Evolutionary conservation across 2,113 vertebrate species (phyloP).

Genomic region (Gnathonemus echidnorhynchus): DNA sequence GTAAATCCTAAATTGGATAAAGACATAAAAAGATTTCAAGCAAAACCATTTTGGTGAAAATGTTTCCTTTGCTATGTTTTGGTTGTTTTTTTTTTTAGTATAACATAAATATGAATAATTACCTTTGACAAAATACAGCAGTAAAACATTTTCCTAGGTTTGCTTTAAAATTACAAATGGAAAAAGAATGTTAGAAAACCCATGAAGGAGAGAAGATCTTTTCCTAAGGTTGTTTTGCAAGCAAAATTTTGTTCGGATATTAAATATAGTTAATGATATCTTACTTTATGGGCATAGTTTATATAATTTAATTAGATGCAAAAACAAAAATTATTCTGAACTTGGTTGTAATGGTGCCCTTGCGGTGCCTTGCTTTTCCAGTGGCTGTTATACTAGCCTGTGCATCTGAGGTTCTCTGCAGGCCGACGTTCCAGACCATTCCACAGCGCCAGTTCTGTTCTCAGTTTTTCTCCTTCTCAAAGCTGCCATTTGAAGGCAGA

Average conservation of each 20-base stretch:
- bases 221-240: background rate
- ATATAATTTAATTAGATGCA: background rate
- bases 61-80: background rate
- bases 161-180: constrained; percentile 4
- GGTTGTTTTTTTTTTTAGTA: background rate
- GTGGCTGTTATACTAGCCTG: background rate
- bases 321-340: background rate
- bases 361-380: background rate
- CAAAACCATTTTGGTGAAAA: background rate
- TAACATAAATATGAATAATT: background rate
- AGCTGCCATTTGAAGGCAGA: background rate
- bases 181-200: background rate
- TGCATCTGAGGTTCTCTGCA: background rate
- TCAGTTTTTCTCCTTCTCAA: background rate
- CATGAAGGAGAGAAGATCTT: background rate
- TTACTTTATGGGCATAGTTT: background rate
- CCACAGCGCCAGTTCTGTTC: background rate
- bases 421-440: background rate
- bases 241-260: background rate
- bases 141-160: background rate
- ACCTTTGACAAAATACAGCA: background rate
- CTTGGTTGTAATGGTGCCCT: background rate
- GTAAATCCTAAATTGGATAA: background rate
- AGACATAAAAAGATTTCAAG: background rate
- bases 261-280: background rate